Base-by-base conservation (phyloP, 2,888 invertebrate species). In the Synergus laeviventris region DNA sequence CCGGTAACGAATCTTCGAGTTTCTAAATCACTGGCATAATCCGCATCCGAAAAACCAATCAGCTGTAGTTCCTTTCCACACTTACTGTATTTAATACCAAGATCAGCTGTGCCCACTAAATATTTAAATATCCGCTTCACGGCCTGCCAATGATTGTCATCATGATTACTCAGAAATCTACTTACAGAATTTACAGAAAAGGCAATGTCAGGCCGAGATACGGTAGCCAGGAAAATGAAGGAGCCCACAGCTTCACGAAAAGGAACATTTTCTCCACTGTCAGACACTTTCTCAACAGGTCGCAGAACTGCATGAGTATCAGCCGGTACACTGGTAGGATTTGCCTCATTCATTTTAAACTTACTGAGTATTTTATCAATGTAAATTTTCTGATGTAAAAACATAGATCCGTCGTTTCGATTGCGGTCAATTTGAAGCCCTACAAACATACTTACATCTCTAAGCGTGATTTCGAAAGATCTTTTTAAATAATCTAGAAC, bases 321-420 rank as follows among this genome's bases (percentile, higher is more conserved):
- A 3, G 78, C 78, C 1, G 81, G 83, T 2, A 39, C 2, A 3
- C 62, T 16, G 11, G 81, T 74, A 14, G 81, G 49, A 76, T 81
- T 82, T 16, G 78, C 76, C 5, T 81, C 31, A 2, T 24, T 66
- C 79, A 84, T 78, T 5, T 74, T 39, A 31, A 82, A 84, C 0
- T 73, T 60, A 56, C 54, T 24, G 14, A 84, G 39, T 74, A 83
- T 75, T 62, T 56, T 61, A 21, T 76, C 66, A 16, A 78, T 60
- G 49, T 82, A 84, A 16, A 75, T 54, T 7, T 73, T 54, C 56
- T 84, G 84, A 62, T 83, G 81, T 14, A 82, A 38, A 61, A 79
- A 82, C 12, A 16, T 42, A 18, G 54, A 54, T 14, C 54, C 24
- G 0, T 70, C 16, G 7, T 31, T 38, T 12, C 76, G 66, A 75